Percentiles rank a stretch among this genome's conserved stretches.
Evolutionary conservation across 2,797 vertebrate species (phyloP).

Genomic region (Otolemur crassicaudatus): DNA sequence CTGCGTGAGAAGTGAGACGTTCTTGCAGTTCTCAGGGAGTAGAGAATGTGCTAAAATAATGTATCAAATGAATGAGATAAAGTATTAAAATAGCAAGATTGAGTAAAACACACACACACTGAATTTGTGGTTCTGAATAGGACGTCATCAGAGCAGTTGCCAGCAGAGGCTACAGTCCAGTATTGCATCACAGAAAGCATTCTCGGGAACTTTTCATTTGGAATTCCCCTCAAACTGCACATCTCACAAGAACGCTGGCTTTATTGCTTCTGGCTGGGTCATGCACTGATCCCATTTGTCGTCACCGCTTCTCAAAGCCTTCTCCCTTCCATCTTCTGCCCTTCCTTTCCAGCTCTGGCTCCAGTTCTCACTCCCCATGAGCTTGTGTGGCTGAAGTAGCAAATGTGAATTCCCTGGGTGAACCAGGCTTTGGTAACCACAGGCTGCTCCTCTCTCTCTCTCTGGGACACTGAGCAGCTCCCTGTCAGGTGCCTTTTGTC

Average conservation of each 20-base stretch:
- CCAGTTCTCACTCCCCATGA: not conserved
- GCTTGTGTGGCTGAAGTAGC: not conserved
- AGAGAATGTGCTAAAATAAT: not conserved
- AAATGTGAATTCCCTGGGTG: not conserved
- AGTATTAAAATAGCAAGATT: not conserved
- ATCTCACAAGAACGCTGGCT: not conserved
- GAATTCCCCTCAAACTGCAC: not conserved
- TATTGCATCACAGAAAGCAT: not conserved
- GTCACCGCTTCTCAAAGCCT: not conserved
- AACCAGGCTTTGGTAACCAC: not conserved
- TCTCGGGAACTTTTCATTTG: not conserved
- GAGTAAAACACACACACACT: too few species aligned
- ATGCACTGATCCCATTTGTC: too few species aligned
- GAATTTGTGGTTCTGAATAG: not conserved
- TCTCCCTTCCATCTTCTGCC: not conserved
- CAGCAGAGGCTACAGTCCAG: not conserved
- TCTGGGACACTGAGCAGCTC: not conserved
- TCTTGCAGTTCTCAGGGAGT: not conserved
- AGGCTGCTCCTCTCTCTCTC: not conserved
- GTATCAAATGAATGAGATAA: not conserved
- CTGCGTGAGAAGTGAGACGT: not conserved
- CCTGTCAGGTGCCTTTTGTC: fast-evolving
- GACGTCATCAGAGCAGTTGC: not conserved
- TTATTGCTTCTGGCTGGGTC: not conserved
- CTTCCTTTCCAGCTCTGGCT: not conserved